These are phyloP conservation scores for Troides oblongomaculatus DNA, from an alignment of 2,888 invertebrate genomes.

Conservation along the genomic window DNA sequence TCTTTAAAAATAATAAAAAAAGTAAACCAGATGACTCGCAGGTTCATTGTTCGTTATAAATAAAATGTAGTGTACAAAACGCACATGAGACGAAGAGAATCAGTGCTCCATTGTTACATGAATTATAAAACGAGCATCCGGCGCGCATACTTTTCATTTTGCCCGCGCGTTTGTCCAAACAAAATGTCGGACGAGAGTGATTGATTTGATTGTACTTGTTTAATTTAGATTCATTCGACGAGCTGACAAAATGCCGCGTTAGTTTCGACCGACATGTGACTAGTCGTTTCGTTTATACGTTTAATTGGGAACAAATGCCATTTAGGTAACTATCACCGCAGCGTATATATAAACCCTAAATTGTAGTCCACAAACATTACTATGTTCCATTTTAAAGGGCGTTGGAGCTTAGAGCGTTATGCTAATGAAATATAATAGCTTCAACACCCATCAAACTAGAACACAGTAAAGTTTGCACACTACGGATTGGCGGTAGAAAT, in stretches of 20 bases:
- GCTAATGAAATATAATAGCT: not conserved
- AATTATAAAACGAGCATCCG: constrained; percentile 19
- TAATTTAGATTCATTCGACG: constrained; percentile 26
- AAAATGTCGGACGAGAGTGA: constrained; percentile 25
- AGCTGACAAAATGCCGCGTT: constrained; percentile 22
- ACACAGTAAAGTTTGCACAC: not conserved
- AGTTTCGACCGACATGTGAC: constrained; percentile 12
- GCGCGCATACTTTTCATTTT: constrained; percentile 21
- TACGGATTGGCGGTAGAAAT: too few relatives aligned
- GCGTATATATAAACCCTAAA: not conserved
- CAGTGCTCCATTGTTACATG: constrained; percentile 15
- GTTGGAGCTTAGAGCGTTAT: not conserved
- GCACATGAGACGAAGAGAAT: constrained; percentile 9
- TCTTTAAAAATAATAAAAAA: too few relatives aligned
- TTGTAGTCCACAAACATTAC: not conserved
- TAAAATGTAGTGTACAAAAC: not conserved
- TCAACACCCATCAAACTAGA: not conserved
- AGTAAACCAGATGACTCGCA: not conserved
- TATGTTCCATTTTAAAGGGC: not conserved
- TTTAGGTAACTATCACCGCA: not conserved
- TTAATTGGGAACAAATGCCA: not conserved
- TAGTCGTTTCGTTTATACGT: not conserved
- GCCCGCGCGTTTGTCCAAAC: constrained; percentile 22
- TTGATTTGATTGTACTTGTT: constrained; percentile 29
- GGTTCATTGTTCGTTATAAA: not conserved